These are phyloP conservation scores for Drosophila meridionalis DNA, from an alignment of 2,888 invertebrate genomes.

Conservation along the genomic window DNA sequence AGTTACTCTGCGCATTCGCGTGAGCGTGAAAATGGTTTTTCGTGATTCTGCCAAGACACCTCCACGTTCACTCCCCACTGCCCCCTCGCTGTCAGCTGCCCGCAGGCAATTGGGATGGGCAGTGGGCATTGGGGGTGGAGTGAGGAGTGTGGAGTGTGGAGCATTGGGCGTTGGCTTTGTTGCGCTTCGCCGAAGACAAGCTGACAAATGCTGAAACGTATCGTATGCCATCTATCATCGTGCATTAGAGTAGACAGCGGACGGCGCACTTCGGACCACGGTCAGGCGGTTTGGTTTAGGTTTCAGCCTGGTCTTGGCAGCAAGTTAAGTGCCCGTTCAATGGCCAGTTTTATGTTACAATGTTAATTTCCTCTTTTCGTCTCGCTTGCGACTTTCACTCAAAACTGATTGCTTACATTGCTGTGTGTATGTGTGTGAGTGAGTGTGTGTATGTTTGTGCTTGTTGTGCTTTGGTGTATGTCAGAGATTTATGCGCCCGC, in stretches of 20 bases:
- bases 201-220: conserved; percentile 81
- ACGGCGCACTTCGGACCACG: conserved; percentile 46
- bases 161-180: conserved; percentile 75
- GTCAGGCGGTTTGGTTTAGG: conserved; percentile 35
- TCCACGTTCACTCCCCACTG: background rate
- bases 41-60: conserved; percentile 58
- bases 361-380: conserved; percentile 73
- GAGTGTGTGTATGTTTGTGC: conserved; percentile 23
- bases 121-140: background rate
- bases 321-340: conserved; percentile 81
- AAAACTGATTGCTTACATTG: conserved; percentile 70
- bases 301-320: conserved; percentile 53
- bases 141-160: too few relatives aligned
- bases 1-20: conserved; percentile 77
- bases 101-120: conserved; percentile 10
- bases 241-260: conserved; percentile 68
- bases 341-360: conserved; percentile 80
- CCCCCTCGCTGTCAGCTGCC: conserved; percentile 7
- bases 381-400: conserved; percentile 61
- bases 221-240: conserved; percentile 81
- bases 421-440: background rate
- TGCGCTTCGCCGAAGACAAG: conserved; percentile 78
- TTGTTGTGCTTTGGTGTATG: conserved; percentile 25
- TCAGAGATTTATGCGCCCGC: conserved; percentile 71
- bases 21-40: conserved; percentile 82